These are phyloP conservation scores for Leuctra nigra DNA, from an alignment of 2,888 invertebrate species.

Conservation along the genomic window DNA sequence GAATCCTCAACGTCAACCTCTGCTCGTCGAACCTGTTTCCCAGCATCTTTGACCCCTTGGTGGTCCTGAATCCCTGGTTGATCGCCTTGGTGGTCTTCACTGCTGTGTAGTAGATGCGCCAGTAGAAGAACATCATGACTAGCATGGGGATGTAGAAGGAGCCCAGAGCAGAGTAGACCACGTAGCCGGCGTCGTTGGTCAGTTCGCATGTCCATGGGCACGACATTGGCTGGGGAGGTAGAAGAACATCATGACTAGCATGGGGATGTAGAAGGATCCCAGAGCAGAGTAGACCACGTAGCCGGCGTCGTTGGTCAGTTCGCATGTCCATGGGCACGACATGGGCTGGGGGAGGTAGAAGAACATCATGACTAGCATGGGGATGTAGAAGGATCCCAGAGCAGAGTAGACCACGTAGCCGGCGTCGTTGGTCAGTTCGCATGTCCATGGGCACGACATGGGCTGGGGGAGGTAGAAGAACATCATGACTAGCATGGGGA, in stretches of 20 bases:
- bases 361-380: constrained; percentile 96
- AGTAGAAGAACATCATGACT: constrained; percentile 97
- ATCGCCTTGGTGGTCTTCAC: constrained; percentile 88
- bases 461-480: too few relatives aligned
- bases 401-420: constrained; percentile 97
- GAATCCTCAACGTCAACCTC: constrained; percentile 84
- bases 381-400: constrained; percentile 95
- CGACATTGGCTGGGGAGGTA: constrained; percentile 44
- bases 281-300: constrained; percentile 96
- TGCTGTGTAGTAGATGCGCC: constrained; percentile 93
- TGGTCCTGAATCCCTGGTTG: constrained; percentile 83
- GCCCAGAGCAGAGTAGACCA: constrained; percentile 94
- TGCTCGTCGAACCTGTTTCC: constrained; percentile 81
- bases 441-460: constrained; percentile 67
- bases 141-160: constrained; percentile 98
- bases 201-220: constrained; percentile 86
- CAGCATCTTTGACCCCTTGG: constrained; percentile 64
- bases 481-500: constrained; percentile 96
- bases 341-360: constrained; percentile 68
- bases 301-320: constrained; percentile 87
- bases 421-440: constrained; percentile 87
- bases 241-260: constrained; percentile 97
- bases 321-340: constrained; percentile 75
- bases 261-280: constrained; percentile 97
- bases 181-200: constrained; percentile 91